Conservation (phyloP, 2,797 vertebrate species). For the Sebastes hubbsi region DNA sequence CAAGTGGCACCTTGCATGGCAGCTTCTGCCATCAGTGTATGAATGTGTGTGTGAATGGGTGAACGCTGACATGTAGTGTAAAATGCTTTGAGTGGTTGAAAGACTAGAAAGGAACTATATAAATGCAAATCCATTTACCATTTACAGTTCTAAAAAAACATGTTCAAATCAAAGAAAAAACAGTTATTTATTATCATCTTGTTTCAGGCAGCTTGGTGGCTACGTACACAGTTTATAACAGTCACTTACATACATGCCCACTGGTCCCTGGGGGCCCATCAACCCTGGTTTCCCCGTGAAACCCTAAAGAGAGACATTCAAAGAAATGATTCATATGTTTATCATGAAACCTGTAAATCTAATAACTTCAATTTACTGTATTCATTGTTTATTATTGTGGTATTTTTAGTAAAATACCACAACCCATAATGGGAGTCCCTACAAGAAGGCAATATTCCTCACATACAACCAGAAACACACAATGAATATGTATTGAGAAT, state of each 20-base stretch:
- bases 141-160: background rate
- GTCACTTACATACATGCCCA: constrained; percentile 86
- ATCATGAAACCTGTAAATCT: background rate
- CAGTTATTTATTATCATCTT: background rate
- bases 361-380: background rate
- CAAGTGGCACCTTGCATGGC: no score
- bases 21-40: no score
- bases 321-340: background rate
- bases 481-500: background rate
- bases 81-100: no score
- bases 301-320: constrained; percentile 66
- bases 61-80: no score
- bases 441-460: background rate
- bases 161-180: background rate
- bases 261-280: constrained; percentile 82
- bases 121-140: background rate
- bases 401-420: background rate
- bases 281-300: constrained; percentile 81
- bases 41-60: no score
- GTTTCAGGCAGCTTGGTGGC: background rate
- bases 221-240: background rate
- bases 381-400: background rate
- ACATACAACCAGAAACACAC: background rate
- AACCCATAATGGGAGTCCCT: background rate
- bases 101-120: no score